These are phyloP conservation scores for Piscicola geometra DNA, from an alignment of 2,888 invertebrate genomes.

Conservation along the genomic window DNA sequence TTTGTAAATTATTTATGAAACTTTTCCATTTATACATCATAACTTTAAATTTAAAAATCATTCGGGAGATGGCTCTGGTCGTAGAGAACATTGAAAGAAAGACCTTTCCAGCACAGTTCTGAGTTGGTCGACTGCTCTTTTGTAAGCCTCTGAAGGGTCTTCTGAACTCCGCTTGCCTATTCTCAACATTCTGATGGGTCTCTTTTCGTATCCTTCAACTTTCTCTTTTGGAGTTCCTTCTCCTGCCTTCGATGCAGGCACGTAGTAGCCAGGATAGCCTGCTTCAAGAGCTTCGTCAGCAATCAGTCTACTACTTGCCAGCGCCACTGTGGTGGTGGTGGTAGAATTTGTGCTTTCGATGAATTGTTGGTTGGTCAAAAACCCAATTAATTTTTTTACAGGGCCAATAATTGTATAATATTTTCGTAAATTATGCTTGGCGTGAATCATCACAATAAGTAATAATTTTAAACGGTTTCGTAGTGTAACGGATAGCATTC, in stretches of 20 bases:
- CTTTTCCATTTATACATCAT: no score
- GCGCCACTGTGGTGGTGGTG: background rate
- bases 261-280: background rate
- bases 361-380: no score
- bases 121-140: constrained; percentile 32
- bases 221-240: constrained; percentile 2
- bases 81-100: no score
- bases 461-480: background rate
- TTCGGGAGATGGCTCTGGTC: no score
- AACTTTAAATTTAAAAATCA: no score
- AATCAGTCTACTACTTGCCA: background rate
- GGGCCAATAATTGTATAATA: no score
- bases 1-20: no score
- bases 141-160: background rate
- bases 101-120: constrained; percentile 30
- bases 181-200: constrained; percentile 35
- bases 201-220: constrained; percentile 15
- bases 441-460: background rate
- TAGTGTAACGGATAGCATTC: no score
- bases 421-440: no score
- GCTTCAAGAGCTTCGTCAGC: background rate
- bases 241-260: background rate
- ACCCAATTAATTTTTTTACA: no score
- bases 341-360: background rate
- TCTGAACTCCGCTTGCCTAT: constrained; percentile 29